Percentiles rank a stretch among this genome's conserved stretches.
Conservation (phyloP, 92 coral and sea anemone species). For the Epizoanthus ramosus region DNA sequence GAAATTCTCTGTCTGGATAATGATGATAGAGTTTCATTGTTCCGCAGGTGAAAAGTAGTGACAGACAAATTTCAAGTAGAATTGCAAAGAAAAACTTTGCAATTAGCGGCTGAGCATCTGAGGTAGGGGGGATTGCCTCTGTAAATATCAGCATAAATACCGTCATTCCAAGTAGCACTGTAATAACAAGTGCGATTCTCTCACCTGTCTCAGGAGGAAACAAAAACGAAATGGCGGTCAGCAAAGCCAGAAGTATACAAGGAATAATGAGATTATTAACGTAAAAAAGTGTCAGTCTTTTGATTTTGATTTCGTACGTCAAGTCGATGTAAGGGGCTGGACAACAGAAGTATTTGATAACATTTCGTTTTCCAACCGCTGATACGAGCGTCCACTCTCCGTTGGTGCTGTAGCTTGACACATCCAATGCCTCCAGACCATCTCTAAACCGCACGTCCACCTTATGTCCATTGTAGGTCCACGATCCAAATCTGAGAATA, state of each 20-base stretch:
- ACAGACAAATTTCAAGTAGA: constrained; percentile 73
- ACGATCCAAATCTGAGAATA: constrained; percentile 73
- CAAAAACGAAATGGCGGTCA: constrained; percentile 75
- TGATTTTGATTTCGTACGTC: constrained; percentile 62
- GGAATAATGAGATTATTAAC: constrained; percentile 82
- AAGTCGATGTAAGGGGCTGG: constrained; percentile 66
- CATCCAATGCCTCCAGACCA: constrained; percentile 36
- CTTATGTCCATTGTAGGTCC: constrained; percentile 65
- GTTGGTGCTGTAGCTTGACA: constrained; percentile 51
- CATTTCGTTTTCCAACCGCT: constrained; percentile 57
- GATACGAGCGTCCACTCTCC: constrained; percentile 79
- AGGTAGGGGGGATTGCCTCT: constrained; percentile 87
- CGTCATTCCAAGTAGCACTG: constrained; percentile 87
- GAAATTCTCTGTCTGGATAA: constrained; percentile 75
- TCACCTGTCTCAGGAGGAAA: constrained; percentile 97
- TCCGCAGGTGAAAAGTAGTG: constrained; percentile 76
- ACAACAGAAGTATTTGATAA: constrained; percentile 68
- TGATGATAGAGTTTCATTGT: constrained; percentile 76
- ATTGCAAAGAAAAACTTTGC: constrained; percentile 87
- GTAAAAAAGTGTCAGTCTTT: constrained; percentile 74
- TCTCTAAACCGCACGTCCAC: constrained; percentile 58
- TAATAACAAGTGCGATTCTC: constrained; percentile 83
- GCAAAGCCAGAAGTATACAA: constrained; percentile 75
- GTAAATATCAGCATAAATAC: constrained; percentile 88
- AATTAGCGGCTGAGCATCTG: constrained; percentile 85